These are phyloP conservation scores for Bombyx mori DNA, from an alignment of 1,140 invertebrate genomes.

Conservation along the genomic window ASM3026992v2 NC_085116.1:13777501-13778000, in stretches of 20 bases:
- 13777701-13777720: conserved; percentile 97
- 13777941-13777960: conserved; percentile 97
- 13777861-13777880: conserved; percentile 99
- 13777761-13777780: conserved; percentile 97
- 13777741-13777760: conserved; percentile 96
- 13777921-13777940: conserved; percentile 98
- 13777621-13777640: too few species aligned
- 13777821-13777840: conserved; percentile 99
- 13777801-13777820: conserved; percentile 96
- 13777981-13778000: too few species aligned
- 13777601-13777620: too few species aligned
- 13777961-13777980: background rate
- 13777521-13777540: too few species aligned
- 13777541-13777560: too few species aligned
- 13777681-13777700: conserved; percentile 67
- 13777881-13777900: conserved; percentile 93
- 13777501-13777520: too few species aligned
- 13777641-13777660: background rate
- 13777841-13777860: conserved; percentile 99
- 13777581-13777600: too few species aligned
- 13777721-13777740: conserved; percentile 96
- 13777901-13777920: conserved; percentile 99
- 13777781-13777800: conserved; percentile 99
- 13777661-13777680: too few species aligned
- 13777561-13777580: too few species aligned